A percentile compares a stretch with the other conserved stretches of the same genome.
These are phyloP conservation scores for Bombus picipes DNA, from an alignment of 1,140 invertebrate species.

Conservation along the genomic window DNA sequence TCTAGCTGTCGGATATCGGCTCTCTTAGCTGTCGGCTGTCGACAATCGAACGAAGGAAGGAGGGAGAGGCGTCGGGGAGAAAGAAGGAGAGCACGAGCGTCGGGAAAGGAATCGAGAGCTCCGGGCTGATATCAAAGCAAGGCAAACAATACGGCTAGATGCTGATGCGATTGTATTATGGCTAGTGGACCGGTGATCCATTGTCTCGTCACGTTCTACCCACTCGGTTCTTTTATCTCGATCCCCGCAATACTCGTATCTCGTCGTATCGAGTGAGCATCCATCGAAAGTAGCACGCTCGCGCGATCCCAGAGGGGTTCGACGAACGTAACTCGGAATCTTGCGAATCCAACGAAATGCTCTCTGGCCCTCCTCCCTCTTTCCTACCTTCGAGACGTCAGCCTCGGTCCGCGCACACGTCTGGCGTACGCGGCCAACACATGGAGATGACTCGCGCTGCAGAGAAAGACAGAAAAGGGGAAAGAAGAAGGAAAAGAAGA, in stretches of 20 bases:
- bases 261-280: conserved; percentile 82
- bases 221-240: conserved; percentile 82
- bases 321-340: conserved; percentile 40
- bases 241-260: conserved; percentile 78
- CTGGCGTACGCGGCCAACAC: neutral
- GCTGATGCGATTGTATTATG: conserved; percentile 84
- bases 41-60: conserved; percentile 24
- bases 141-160: conserved; percentile 81
- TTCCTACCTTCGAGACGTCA: neutral
- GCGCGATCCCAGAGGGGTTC: conserved; percentile 56
- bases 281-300: conserved; percentile 81
- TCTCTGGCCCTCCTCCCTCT: neutral
- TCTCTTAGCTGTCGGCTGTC: conserved; percentile 20
- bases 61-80: conserved; percentile 18
- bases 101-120: conserved; percentile 69
- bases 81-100: conserved; percentile 48
- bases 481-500: neutral
- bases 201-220: conserved; percentile 83
- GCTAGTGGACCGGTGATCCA: conserved; percentile 81
- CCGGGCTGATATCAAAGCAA: conserved; percentile 80
- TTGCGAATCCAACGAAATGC: conserved; percentile 55
- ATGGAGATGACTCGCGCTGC: neutral
- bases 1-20: conserved; percentile 22
- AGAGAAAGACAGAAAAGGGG: neutral
- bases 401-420: neutral